Base-by-base conservation (phyloP, 1,140 invertebrate species). In the Magallana ariakensis region DNA sequence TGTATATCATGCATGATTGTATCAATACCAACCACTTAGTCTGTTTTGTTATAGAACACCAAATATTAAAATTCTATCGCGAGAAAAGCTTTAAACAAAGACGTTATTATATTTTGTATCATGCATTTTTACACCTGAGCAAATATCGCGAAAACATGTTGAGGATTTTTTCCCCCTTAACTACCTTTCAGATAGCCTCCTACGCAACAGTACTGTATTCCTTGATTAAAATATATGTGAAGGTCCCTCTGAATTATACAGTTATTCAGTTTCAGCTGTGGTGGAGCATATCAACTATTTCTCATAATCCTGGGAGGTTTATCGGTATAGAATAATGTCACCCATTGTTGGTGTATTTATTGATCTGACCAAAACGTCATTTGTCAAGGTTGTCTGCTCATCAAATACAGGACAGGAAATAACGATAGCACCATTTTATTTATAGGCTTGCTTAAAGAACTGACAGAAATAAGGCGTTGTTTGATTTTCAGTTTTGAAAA, bases 141-240 rank as follows among this genome's bases (percentile, higher is more conserved):
- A 60, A 60, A 60, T 60, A 60, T 60, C 6, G 58, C n/a, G 58
- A 60, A 60, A 60, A 60, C 58, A 60, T 60, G 15, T 60, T 60
- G 11, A n/a, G n/a, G n/a, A 60, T 60, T 15, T 16, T 16, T 16
- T 60, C 13, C 15, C 58, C n/a, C 7, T 15, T 60, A n/a, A 11
- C 58, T 46, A 46, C 33, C 33, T 46, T 46, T 46, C 33, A 46
- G 33, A 46, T 46, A 60, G 15, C 15, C 58, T 60, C 58, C 58
- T 60, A 60, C 58, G 58, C 58, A 60, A n/a, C 15, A 6, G 13
- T 15, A n/a, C 9, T 16, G 58, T 46, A 46, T 46, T 60, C 57
- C 57, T 58, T 58, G 57, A 58, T 13, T 13, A 13, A 11, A 13
- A 16, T 58, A 5, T n/a, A n/a, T 60, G 9, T 60, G 58, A 60